phyloP scores from a whole-genome alignment of 2,888 invertebrate genomes.

The Melikaiella ostensackeni region DNA sequence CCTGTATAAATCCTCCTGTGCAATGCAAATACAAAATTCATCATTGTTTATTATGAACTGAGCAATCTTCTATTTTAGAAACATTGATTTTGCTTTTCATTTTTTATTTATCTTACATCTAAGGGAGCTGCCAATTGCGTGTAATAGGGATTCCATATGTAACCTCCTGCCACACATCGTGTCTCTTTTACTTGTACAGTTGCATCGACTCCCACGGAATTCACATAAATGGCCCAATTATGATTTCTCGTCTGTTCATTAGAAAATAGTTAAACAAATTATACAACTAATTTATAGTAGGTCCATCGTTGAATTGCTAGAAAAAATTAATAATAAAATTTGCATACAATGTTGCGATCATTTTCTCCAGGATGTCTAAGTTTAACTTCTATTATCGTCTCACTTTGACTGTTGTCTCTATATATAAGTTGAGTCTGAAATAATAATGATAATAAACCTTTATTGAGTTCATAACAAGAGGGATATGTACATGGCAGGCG shows the following conservation, averaged over 20 bases:
- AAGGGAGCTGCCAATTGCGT: constrained; percentile 93
- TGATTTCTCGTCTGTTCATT: constrained; percentile 85
- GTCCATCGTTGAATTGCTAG: not conserved
- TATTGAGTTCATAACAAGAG: too few species aligned
- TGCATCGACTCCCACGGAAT: constrained; percentile 94
- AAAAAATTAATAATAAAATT: constrained; percentile 13
- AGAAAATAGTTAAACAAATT: not conserved
- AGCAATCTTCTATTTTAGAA: not conserved
- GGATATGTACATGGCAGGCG: too few species aligned
- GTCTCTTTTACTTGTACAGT: constrained; percentile 88
- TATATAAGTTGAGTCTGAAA: constrained; percentile 90
- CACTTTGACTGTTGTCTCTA: constrained; percentile 90
- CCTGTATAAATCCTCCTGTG: constrained; percentile 88
- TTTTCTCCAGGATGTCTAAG: constrained; percentile 91
- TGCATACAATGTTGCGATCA: constrained; percentile 87
- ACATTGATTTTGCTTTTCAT: not conserved
- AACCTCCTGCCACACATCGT: constrained; percentile 94
- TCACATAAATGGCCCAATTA: constrained; percentile 94
- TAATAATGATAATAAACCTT: not conserved
- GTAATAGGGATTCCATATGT: constrained; percentile 94
- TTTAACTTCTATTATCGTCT: constrained; percentile 94
- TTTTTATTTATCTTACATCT: constrained; percentile 81
- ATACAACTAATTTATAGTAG: too few species aligned
- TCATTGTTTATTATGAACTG: not conserved
- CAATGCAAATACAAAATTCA: constrained; percentile 12